Conservation (phyloP, 2,888 invertebrate species). For the Ceraclea dissimilis region DNA sequence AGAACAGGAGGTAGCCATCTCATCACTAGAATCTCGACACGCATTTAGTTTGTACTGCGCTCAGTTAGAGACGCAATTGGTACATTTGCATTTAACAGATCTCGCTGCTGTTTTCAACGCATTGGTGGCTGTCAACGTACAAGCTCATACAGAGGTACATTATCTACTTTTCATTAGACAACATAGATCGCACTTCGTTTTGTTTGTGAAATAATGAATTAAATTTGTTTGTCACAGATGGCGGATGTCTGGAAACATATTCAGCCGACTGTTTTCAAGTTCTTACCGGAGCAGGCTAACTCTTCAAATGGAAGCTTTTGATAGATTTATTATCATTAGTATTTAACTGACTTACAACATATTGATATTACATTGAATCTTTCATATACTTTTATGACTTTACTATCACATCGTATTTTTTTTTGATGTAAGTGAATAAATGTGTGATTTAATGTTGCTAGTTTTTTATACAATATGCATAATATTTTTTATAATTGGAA, state of each 20-base stretch:
- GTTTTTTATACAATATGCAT: no score
- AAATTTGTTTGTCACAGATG: slow-evolving; percentile 32
- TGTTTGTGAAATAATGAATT: no score
- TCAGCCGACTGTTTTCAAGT: slow-evolving; percentile 44
- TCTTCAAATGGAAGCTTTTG: slow-evolving; percentile 23
- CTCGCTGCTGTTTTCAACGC: slow-evolving; percentile 51
- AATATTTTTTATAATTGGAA: no score
- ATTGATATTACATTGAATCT: background rate
- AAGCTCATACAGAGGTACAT: slow-evolving; percentile 46
- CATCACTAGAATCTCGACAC: slow-evolving; percentile 52
- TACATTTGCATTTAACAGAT: slow-evolving; percentile 52
- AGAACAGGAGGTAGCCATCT: slow-evolving; percentile 54
- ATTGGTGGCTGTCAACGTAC: slow-evolving; percentile 41
- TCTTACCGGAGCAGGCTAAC: slow-evolving; percentile 35
- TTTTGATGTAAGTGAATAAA: no score
- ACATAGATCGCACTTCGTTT: no score
- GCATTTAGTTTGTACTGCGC: slow-evolving; percentile 56
- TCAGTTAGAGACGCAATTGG: slow-evolving; percentile 55
- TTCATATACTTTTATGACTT: no score
- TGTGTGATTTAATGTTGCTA: no score
- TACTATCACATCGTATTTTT: no score
- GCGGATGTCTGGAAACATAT: slow-evolving; percentile 49
- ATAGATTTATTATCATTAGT: background rate
- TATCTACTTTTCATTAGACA: background rate
- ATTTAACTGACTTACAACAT: background rate